Evolutionary conservation across 1,140 invertebrate genomes (phyloP).

Genomic region (Bathynomus jamesi): DNA sequence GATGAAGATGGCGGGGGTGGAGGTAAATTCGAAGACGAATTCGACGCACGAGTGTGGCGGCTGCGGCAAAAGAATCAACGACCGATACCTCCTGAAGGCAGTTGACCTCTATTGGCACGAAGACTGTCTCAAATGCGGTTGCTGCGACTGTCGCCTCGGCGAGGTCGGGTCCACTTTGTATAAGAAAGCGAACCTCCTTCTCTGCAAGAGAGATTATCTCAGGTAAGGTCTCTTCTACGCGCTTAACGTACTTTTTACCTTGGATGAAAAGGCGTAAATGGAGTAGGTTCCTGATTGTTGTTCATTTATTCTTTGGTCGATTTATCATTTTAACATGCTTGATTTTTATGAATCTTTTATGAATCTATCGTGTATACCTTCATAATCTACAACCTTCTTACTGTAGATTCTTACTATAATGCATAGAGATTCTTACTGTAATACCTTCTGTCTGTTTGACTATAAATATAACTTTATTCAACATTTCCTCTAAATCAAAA

Average conservation of each 20-base stretch:
- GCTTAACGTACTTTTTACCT: not conserved
- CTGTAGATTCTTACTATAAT: too few species aligned
- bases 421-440: too few species aligned
- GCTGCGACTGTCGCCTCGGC: constrained; percentile 82
- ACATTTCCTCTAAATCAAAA: too few species aligned
- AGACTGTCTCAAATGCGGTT: constrained; percentile 86
- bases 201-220: constrained; percentile 88
- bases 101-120: constrained; percentile 82
- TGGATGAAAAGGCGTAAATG: too few species aligned
- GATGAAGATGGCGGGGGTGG: not conserved
- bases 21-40: not conserved
- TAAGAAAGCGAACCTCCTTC: constrained; percentile 82
- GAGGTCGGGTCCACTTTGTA: constrained; percentile 87
- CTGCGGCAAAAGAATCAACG: constrained; percentile 48
- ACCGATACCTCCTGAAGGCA: constrained; percentile 42
- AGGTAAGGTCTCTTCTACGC: constrained; percentile 53
- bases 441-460: too few species aligned
- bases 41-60: constrained; percentile 44
- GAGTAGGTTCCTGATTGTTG: too few species aligned
- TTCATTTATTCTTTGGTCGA: too few species aligned
- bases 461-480: too few species aligned
- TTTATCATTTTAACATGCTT: too few species aligned
- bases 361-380: too few species aligned
- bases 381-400: too few species aligned
- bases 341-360: too few species aligned